Conservation (phyloP, 2,888 invertebrate genomes). For the Dione vanillae region DNA sequence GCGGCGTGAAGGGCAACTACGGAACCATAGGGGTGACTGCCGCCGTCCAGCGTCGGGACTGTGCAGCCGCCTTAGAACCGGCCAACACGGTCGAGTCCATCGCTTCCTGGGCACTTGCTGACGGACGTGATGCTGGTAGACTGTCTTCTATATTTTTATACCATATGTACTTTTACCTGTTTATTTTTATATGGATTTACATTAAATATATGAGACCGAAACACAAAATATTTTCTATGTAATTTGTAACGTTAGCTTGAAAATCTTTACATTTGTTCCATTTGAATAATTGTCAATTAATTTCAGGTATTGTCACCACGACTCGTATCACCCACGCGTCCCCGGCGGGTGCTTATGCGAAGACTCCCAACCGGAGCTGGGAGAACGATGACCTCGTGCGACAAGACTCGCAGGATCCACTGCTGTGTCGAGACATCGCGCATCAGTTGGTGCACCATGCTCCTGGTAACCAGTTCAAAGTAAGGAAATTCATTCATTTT, state of each 20-base stretch:
- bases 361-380: constrained; percentile 88
- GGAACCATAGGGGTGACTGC: constrained; percentile 87
- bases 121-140: constrained; percentile 65
- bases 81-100: constrained; percentile 86
- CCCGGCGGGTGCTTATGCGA: constrained; percentile 86
- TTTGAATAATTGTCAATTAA: background rate
- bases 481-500: background rate
- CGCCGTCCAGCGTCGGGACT: constrained; percentile 83
- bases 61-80: constrained; percentile 78
- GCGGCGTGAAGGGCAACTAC: constrained; percentile 87
- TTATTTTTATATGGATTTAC: no score
- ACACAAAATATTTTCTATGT: no score
- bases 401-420: constrained; percentile 58
- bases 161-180: no score
- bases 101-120: constrained; percentile 85
- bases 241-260: no score
- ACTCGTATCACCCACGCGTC: constrained; percentile 92
- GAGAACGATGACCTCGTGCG: constrained; percentile 86
- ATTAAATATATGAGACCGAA: no score
- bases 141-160: background rate
- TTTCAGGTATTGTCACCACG: constrained; percentile 88
- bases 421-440: constrained; percentile 64
- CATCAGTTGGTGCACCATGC: constrained; percentile 45
- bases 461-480: constrained; percentile 47
- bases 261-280: no score